Evolutionary conservation across 2,888 invertebrate species (phyloP), one percentile per base, ranked within the genome.

Genomic region (Acleris literana): DNA sequence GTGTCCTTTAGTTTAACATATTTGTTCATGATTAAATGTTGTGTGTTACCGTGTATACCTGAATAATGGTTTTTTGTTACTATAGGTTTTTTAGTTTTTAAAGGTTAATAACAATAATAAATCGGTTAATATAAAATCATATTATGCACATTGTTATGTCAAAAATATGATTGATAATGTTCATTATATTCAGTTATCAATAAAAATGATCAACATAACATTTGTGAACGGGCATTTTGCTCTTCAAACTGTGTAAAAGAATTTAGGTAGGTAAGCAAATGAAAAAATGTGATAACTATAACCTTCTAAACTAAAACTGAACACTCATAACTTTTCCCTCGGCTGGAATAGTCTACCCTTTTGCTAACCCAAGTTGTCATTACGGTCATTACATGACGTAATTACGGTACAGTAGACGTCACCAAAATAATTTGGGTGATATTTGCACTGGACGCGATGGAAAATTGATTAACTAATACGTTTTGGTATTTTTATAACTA

Each of bases 341-440:
- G 18, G 20, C 18, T 48, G 3, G 25, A 59, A 64, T 49, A 25
- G 59, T 25, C 17, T 17, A 33, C 52, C 39, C 44, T 46, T 58
- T 22, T 1, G 22, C 39, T 54, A 53, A 49, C 59, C 48, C 53
- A 16, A 56, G 18, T 43, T 29, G 18, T 66, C 44, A 61, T 66
- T 66, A 61, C 33, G 44, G 22, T 56, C 56, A 65, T 65, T 61
- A 65, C 22, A 22, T 61, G 61, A 61, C 56, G 39, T 62, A 61
- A 61, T 61, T 66, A 66, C 33, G 56, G 22, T 66, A 44, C 29
- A 17, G 65, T 51, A 56, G 55, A 66, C 65, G 65, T 66, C 66
- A 66, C 53, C 22, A 11, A 25, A 61, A 76, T 79, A 78, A 79
- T 78, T 74, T 74, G 73, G 74, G 75, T 78, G 70, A 74, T 79